Base-by-base conservation (phyloP, 1,140 invertebrate species). In the Physella acuta region DNA sequence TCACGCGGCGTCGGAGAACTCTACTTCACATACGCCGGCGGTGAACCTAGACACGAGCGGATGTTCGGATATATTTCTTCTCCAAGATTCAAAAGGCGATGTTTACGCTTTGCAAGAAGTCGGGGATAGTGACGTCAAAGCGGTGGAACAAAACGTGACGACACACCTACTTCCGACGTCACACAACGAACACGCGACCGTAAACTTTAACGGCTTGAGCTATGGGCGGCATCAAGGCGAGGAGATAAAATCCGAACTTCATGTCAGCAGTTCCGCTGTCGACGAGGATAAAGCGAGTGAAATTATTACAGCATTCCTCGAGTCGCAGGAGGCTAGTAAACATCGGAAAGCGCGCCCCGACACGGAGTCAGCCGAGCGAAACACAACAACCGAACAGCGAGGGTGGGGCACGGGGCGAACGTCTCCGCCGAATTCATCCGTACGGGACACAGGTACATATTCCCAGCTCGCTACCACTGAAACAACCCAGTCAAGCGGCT, bases 31-130 rank as follows among this genome's bases (percentile, higher is more conserved):
- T 62, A 17, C 2, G 2, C 36, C 34, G 16, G 1, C 34, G 16
- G 30, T 24, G 14, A 11, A 28, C 60, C 34, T 33, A 17, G n/a
- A 53, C 28, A 37, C 51, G 20, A n/a, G 5, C 30, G 56, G 3
- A 28, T 14, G 20, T 3, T 16, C 34, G 5, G 66, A 68, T 49
- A 34, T 68, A 1, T 68, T 59, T 51, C 56, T 68, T 8, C 59
- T 68, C 24, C 55, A 59, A 33, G 66, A 68, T 37, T 5, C n/a
- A 0, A 39, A 59, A 51, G 66, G 66, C 17, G 66, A 68, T 60
- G 26, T 37, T 30, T 68, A 68, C 39, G 66, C 66, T 5, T 39
- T 68, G 55, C 66, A 68, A 60, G 66, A 68, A 49, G 39, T 68
- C 17, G 39, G 60, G 20, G 53, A 64, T 51, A 14, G 3, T 14